Percentiles rank a stretch among this genome's conserved stretches.
Conservation (phyloP, 2,113 vertebrate genomes). For the Fulmarus glacialis region DNA sequence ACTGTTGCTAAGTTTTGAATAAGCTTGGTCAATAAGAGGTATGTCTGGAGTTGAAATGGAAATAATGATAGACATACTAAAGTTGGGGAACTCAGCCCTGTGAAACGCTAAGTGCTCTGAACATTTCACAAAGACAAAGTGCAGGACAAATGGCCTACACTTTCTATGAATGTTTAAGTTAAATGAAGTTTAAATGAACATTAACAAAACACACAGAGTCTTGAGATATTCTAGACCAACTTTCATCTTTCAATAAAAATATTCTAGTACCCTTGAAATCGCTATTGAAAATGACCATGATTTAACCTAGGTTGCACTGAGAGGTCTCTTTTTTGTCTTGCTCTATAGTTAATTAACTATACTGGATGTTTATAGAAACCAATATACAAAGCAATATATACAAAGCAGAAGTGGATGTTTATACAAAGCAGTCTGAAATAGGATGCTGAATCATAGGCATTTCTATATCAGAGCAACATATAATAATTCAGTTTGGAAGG, state of each 20-base stretch:
- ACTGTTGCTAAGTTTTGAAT: conserved; percentile 89
- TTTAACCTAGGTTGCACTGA: not conserved
- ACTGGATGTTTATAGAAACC: not conserved
- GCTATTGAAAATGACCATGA: not conserved
- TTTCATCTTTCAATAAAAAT: not conserved
- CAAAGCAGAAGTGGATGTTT: not conserved
- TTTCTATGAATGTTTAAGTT: not conserved
- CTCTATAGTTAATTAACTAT: not conserved
- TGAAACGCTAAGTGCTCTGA: not conserved
- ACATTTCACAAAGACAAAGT: not conserved
- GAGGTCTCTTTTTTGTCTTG: not conserved
- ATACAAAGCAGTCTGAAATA: not conserved
- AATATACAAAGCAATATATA: not conserved
- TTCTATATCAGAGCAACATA: not conserved
- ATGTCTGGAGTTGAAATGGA: conserved; percentile 81
- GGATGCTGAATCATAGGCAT: not conserved
- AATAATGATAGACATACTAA: not conserved
- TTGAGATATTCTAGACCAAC: not conserved
- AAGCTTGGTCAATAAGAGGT: conserved; percentile 82
- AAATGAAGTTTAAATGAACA: not conserved
- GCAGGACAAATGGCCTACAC: not conserved
- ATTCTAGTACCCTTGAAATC: not conserved
- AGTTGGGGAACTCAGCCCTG: not conserved
- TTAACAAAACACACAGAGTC: not conserved
- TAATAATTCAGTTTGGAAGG: not conserved